phyloP scores from a whole-genome alignment of 2,797 vertebrate species.

The Ctenochaetus hawaiiensis region DNA sequence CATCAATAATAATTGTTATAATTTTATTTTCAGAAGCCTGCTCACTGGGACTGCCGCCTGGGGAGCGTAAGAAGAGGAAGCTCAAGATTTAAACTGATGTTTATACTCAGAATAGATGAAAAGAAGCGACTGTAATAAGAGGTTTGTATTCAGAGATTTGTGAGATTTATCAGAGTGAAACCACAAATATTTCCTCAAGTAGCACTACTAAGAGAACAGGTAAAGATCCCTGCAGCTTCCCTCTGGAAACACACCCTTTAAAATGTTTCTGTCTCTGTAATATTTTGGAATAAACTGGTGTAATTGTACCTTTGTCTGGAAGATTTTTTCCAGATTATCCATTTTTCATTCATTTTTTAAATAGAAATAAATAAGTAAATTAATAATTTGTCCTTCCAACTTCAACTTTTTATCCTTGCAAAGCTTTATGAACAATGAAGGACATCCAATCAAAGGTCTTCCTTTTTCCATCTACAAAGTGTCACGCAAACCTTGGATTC shows the following conservation, averaged over 20 bases:
- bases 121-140: constrained; percentile 28
- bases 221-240: constrained; percentile 1
- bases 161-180: constrained; percentile 38
- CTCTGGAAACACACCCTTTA: not conserved
- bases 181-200: constrained; percentile 35
- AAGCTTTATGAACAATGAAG: not conserved
- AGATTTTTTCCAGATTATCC: not conserved
- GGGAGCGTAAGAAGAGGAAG: constrained; percentile 8
- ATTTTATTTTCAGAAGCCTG: constrained; percentile 44
- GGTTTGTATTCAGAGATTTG: constrained; percentile 36
- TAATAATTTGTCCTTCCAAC: not conserved
- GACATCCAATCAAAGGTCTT: not conserved
- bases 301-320: not conserved
- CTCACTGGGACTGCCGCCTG: constrained; percentile 19
- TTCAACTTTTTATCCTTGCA: not conserved
- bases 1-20: constrained; percentile 49
- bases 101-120: constrained; percentile 29
- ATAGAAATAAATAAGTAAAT: not conserved
- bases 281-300: not conserved
- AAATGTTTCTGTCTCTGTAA: not conserved
- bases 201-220: constrained; percentile 14
- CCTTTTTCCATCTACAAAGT: constrained; percentile 7
- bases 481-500: not conserved
- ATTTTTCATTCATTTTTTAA: not conserved
- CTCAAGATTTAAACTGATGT: constrained; percentile 26